Evolutionary conservation across 2,888 invertebrate species (phyloP).

Genomic region (Hanleya hanleyi): DNA sequence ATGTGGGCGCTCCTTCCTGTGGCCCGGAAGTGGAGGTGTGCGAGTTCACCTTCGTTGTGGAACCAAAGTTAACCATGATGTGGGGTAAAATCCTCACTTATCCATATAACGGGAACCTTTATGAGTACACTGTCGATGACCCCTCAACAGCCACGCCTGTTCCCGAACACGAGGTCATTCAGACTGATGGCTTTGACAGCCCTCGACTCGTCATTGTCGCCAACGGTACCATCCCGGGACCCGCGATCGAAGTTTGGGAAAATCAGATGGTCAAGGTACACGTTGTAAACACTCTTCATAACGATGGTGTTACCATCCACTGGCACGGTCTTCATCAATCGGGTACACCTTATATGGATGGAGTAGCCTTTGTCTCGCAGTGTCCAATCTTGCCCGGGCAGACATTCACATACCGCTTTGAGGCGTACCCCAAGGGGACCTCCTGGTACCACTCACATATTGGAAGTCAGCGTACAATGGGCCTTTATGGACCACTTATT

Average conservation of each 20-base stretch:
- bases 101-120: not conserved
- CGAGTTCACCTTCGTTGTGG: constrained; percentile 6
- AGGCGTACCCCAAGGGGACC: constrained; percentile 46
- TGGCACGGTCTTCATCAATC: constrained; percentile 49
- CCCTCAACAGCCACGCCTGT: not conserved
- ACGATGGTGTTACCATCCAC: constrained; percentile 43
- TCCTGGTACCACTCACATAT: constrained; percentile 53
- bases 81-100: not conserved
- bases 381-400: constrained; percentile 63
- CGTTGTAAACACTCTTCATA: constrained; percentile 40
- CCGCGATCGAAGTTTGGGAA: constrained; percentile 51
- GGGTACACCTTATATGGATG: constrained; percentile 52
- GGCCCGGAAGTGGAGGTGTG: not conserved
- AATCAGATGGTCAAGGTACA: constrained; percentile 37
- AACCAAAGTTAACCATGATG: constrained; percentile 11
- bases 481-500: constrained; percentile 60
- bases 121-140: not conserved
- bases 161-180: constrained; percentile 34
- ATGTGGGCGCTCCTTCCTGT: not conserved
- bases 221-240: constrained; percentile 51
- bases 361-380: constrained; percentile 59
- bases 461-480: constrained; percentile 55
- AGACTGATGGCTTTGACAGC: constrained; percentile 40
- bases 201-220: constrained; percentile 36
- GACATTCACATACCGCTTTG: constrained; percentile 61